phyloP scores from a whole-genome alignment of 2,113 vertebrate species.

The Hirundichthys speculiger region DNA sequence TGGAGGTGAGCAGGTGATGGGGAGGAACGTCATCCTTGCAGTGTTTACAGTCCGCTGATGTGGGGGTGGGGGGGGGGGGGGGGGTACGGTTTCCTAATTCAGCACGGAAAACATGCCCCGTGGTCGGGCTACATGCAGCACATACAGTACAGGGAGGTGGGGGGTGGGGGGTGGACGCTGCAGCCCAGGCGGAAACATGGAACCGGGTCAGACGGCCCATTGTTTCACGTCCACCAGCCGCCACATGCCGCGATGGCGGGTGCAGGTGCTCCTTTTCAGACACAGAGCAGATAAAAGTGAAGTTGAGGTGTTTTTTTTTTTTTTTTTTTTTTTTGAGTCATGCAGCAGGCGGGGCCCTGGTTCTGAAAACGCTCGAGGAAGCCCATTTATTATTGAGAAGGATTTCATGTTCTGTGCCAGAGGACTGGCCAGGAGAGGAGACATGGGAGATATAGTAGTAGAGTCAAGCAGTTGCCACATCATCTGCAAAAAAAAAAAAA shows the following conservation, averaged over 20 bases:
- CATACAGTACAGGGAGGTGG: conserved; percentile 31
- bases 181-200: conserved; percentile 17
- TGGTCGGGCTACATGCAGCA: conserved; percentile 47
- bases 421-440: conserved; percentile 50
- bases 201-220: conserved; percentile 12
- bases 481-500: too few relatives aligned
- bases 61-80: conserved; percentile 49
- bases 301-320: conserved; percentile 54
- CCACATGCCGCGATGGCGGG: conserved; percentile 25
- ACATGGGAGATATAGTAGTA: too few relatives aligned
- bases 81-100: conserved; percentile 41
- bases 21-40: background rate
- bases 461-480: too few relatives aligned
- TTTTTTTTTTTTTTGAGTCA: too few relatives aligned
- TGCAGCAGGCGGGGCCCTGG: conserved; percentile 52
- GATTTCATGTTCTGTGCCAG: conserved; percentile 60
- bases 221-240: conserved; percentile 37
- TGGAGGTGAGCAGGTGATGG: background rate
- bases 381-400: conserved; percentile 72
- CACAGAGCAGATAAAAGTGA: conserved; percentile 53
- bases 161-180: conserved; percentile 9
- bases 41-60: conserved; percentile 52
- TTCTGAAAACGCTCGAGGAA: conserved; percentile 52
- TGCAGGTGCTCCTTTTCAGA: conserved; percentile 2
- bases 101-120: conserved; percentile 68